Percentiles rank a stretch among this genome's conserved stretches.
Evolutionary conservation across 2,113 vertebrate species (phyloP).

Genomic region (Cichladusa arquata): DNA sequence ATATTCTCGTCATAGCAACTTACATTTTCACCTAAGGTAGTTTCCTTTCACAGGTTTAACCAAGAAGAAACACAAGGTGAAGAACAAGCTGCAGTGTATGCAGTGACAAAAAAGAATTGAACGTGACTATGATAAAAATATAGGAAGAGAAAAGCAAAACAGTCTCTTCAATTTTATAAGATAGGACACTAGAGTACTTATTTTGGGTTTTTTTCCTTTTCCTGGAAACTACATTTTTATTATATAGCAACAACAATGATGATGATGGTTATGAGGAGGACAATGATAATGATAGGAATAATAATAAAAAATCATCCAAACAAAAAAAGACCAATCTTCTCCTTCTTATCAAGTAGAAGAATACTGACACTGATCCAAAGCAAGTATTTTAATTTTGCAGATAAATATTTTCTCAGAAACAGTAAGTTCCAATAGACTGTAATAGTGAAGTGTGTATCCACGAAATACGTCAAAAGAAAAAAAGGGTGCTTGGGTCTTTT

Average conservation of each 20-base stretch:
- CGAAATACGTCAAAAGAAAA: neutral
- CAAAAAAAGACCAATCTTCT: neutral
- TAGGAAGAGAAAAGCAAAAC: neutral
- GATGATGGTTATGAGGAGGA: neutral
- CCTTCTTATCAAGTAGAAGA: neutral
- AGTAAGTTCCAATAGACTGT: neutral
- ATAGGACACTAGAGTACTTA: neutral
- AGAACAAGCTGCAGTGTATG: neutral
- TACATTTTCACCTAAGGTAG: neutral
- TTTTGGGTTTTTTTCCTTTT: rapidly evolving
- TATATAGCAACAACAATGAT: neutral
- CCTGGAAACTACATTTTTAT: neutral
- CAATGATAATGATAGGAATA: neutral
- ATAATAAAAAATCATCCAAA: neutral
- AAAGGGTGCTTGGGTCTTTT: neutral
- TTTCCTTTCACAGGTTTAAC: neutral
- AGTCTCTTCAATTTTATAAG: neutral
- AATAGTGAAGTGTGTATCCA: neutral
- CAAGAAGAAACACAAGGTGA: neutral
- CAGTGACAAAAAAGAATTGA: neutral
- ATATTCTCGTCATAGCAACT: neutral
- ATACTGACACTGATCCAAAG: neutral
- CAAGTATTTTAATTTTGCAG: neutral
- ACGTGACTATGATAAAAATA: neutral
- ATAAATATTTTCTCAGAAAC: neutral